Percentiles rank a stretch among this genome's conserved stretches.
phyloP scores from a whole-genome alignment of 2,797 vertebrate genomes.

The Hoplostethus mediterraneus region DNA sequence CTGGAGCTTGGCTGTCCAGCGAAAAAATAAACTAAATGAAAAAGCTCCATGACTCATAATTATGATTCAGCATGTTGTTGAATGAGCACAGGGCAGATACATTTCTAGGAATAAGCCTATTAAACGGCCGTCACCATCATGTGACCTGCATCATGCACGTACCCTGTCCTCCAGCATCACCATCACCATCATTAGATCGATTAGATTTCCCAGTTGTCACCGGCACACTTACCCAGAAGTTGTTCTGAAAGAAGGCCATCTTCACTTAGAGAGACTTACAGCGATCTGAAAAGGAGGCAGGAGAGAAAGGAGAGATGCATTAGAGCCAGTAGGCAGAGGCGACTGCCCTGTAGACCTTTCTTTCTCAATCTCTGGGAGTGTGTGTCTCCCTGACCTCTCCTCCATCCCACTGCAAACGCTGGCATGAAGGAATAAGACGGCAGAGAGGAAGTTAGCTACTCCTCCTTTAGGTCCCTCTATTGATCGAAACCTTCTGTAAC shows the following conservation, averaged over 20 bases:
- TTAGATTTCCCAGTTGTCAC: background rate
- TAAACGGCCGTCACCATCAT: background rate
- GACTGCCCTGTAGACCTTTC: background rate
- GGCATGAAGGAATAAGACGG: background rate
- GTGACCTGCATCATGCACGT: background rate
- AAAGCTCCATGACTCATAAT: constrained; percentile 34
- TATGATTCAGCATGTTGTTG: constrained; percentile 15
- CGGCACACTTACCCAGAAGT: constrained; percentile 79
- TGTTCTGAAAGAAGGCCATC: constrained; percentile 80
- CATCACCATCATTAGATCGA: background rate
- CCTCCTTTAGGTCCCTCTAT: constrained; percentile 3
- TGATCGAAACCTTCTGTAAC: constrained; percentile 4
- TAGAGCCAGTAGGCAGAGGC: constrained; percentile 3
- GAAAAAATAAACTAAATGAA: constrained; percentile 26
- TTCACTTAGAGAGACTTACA: constrained; percentile 54
- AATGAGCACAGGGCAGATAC: background rate
- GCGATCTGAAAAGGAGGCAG: constrained; percentile 50
- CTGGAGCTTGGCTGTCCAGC: background rate
- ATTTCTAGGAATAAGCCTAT: constrained; percentile 8
- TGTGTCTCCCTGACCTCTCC: background rate
- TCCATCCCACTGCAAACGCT: too few species aligned
- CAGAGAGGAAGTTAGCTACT: background rate
- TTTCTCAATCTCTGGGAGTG: constrained; percentile 3
- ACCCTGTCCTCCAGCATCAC: background rate
- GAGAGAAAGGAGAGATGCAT: background rate